Evolutionary conservation across 2,888 invertebrate genomes (phyloP), one percentile per base, ranked within the genome.

Genomic region (Zaprionus bogoriensis): DNA sequence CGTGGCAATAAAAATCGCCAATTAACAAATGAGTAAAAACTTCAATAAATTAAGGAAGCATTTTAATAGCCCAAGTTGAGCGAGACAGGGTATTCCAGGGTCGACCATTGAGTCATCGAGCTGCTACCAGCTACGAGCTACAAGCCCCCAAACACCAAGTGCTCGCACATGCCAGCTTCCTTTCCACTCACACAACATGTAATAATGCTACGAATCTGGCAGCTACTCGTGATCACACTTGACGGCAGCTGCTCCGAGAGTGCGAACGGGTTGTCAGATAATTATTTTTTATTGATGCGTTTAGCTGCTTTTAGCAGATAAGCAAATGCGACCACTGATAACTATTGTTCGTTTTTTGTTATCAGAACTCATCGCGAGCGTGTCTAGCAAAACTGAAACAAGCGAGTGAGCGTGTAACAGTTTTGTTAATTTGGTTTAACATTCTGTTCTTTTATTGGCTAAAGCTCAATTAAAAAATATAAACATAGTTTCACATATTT

Each of bases 251-350:
- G 32, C 41, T 19, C 38, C 5, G 30, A 9, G 32, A 27, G 44
- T 5, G 42, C 12, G 59, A 32, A 27, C n/a, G 22, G 63, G 68
- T 68, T 64, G 66, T 52, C 60, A 62, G 57, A 67, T 53, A 82
- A 79, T 68, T 66, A 62, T 53, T 79, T 79, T n/a, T 67, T 85
- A 85, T 82, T 79, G 66, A 79, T 72, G 78, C 83, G 64, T 82
- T 68, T 62, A 50, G 73, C 86, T 85, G 83, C 69, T 62, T 46
- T 59, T 62, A 62, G 55, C 38, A 65, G 85, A 72, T 79, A 79
- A 79, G 73, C 47, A 19, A 14, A 10, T n/a, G 58, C 62, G 54
- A 66, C 76, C 59, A 62, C 48, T 60, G 59, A 60, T 78, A 78
- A 71, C 52, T 64, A 42, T 36, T 65, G 52, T 39, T 57, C 25